Percentiles rank a stretch among this genome's conserved stretches.
These are phyloP conservation scores for Sorex araneus DNA, from an alignment of 2,113 vertebrate genomes.

Conservation along the genomic window DNA sequence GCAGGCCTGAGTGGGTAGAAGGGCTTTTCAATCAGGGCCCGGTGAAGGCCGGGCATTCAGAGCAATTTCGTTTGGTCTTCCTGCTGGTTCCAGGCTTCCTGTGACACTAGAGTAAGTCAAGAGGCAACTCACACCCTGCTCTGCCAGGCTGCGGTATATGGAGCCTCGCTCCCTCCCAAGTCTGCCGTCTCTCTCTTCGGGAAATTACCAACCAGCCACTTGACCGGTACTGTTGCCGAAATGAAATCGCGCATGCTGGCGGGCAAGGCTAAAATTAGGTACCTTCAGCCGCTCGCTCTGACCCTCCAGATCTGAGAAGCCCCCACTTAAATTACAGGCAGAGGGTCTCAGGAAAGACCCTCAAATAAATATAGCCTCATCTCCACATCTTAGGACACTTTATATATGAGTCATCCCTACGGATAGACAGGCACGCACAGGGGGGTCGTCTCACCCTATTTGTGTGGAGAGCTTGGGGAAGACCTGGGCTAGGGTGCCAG, in stretches of 20 bases:
- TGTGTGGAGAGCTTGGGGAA: not conserved
- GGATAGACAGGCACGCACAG: not conserved
- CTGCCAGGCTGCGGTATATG: not conserved
- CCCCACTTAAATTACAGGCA: not conserved
- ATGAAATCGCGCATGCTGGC: slow-evolving; percentile 17
- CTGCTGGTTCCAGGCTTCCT: not conserved
- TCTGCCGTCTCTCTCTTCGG: not conserved
- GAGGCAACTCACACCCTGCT: not conserved
- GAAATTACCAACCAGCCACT: not conserved
- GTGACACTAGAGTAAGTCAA: slow-evolving; percentile 12
- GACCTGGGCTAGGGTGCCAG: not conserved
- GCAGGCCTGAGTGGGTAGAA: slow-evolving; percentile 14
- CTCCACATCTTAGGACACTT: not conserved
- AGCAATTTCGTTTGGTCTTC: not conserved
- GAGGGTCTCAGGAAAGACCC: not conserved
- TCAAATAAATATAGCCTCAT: not conserved
- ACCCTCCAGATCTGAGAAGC: not conserved
- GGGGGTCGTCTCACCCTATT: not conserved
- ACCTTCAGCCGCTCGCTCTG: slow-evolving; percentile 1
- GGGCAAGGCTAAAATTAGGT: slow-evolving; percentile 22
- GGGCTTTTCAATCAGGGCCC: slow-evolving; percentile 38
- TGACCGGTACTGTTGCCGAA: not conserved
- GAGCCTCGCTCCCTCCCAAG: not conserved
- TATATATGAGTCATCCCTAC: not conserved
- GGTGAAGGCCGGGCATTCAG: not conserved